Evolutionary conservation across 2,797 vertebrate genomes (phyloP).

Genomic region (Lagothrix lagotricha): DNA sequence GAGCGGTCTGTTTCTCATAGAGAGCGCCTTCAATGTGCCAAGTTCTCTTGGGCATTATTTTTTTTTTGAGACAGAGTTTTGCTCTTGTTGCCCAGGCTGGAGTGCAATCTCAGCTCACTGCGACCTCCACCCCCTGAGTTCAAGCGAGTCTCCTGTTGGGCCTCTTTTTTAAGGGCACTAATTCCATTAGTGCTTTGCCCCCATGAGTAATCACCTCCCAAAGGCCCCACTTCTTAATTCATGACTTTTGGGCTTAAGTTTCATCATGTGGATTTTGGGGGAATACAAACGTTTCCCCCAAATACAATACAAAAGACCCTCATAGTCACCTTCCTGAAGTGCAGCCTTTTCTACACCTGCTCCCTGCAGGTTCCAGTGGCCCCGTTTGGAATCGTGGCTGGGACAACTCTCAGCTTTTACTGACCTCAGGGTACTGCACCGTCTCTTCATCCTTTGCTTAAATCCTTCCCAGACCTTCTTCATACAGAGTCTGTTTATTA

Average conservation of each 20-base stretch:
- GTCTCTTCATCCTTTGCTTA: too few species aligned
- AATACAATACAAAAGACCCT: neutral
- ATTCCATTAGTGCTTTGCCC: neutral
- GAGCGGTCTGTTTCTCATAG: neutral
- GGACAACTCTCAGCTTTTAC: neutral
- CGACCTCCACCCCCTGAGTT: too few species aligned
- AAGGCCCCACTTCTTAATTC: neutral
- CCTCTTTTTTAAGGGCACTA: neutral
- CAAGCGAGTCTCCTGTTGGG: too few species aligned
- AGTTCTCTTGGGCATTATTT: neutral
- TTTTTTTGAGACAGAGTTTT: too few species aligned
- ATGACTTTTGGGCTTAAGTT: neutral
- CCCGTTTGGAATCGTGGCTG: neutral
- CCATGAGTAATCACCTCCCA: neutral
- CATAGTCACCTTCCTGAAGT: neutral
- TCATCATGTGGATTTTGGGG: neutral
- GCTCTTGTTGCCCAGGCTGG: too few species aligned
- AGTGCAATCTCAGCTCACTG: too few species aligned
- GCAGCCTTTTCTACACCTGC: too few species aligned
- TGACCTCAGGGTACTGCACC: too few species aligned
- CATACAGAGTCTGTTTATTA: neutral
- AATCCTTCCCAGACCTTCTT: neutral
- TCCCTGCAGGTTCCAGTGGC: neutral
- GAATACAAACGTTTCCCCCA: neutral
- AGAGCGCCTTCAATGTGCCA: neutral